These are phyloP conservation scores for Torymus tubicola DNA, from an alignment of 2,888 invertebrate genomes.

Conservation along the genomic window DNA sequence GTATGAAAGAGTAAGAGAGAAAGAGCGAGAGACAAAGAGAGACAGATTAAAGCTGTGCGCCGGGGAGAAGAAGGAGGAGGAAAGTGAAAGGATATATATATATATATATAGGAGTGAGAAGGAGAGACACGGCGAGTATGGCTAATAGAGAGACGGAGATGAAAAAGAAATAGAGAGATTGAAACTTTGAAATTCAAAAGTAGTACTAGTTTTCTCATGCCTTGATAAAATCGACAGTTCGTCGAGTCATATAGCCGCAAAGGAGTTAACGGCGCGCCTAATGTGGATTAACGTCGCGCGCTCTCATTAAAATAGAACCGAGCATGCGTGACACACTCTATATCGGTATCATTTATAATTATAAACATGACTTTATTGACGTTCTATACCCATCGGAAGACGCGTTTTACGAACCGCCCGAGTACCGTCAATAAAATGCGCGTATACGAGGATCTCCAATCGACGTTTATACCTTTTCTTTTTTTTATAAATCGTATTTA, in stretches of 20 bases:
- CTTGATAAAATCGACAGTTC: not conserved
- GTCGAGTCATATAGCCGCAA: not conserved
- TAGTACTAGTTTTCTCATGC: not conserved
- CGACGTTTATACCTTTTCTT: constrained; percentile 10
- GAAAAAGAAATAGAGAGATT: not conserved
- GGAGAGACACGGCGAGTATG: not conserved
- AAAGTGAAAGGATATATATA: constrained; percentile 2
- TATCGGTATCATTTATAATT: constrained; percentile 43
- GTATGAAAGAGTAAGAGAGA: constrained; percentile 28
- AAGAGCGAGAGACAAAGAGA: constrained; percentile 36
- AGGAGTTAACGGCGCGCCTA: constrained; percentile 21
- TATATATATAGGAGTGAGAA: not conserved
- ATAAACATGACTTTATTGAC: constrained; percentile 53
- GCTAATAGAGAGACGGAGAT: constrained; percentile 1
- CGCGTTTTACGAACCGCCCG: constrained; percentile 40
- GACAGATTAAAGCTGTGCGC: constrained; percentile 25
- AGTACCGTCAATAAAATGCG: constrained; percentile 27
- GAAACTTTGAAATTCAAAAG: not conserved
- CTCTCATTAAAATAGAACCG: constrained; percentile 37
- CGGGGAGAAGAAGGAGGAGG: not conserved
- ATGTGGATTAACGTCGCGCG: constrained; percentile 32
- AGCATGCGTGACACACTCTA: constrained; percentile 42
- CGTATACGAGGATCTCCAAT: constrained; percentile 23
- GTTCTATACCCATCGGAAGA: constrained; percentile 22
- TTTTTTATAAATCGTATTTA: not conserved